phyloP scores from a whole-genome alignment of 2,888 invertebrate genomes.

The Pseudococcus jackbeardsleyi region DNA sequence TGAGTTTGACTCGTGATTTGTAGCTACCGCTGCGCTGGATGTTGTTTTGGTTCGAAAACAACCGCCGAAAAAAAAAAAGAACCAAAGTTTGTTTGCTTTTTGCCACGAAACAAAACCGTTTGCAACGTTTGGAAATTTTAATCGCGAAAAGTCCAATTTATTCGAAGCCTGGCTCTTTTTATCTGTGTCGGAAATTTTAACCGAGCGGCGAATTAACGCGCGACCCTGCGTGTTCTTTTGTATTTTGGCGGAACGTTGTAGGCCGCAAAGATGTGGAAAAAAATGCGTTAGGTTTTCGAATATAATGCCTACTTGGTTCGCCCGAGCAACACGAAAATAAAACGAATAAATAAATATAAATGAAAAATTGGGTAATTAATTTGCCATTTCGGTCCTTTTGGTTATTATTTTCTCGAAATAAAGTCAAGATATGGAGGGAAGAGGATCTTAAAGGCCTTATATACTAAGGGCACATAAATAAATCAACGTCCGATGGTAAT shows the following conservation, averaged over 20 bases:
- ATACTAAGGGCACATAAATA: neutral
- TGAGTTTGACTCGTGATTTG: constrained; percentile 50
- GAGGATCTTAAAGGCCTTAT: neutral
- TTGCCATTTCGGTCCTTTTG: neutral
- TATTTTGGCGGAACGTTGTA: neutral
- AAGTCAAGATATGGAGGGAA: neutral
- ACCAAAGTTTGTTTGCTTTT: constrained; percentile 1
- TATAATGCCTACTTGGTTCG: neutral
- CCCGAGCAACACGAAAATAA: neutral
- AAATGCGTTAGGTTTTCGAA: neutral
- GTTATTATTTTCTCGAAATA: neutral
- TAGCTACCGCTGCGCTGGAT: constrained; percentile 13
- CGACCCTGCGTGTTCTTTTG: constrained; percentile 13
- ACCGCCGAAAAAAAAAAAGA: neutral
- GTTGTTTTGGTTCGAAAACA: neutral
- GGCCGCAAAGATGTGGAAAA: neutral
- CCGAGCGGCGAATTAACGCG: neutral
- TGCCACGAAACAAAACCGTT: constrained; percentile 7
- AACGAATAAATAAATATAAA: constrained; percentile 2
- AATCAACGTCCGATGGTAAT: neutral
- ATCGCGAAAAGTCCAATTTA: constrained; percentile 38
- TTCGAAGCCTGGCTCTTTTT: constrained; percentile 4
- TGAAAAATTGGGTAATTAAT: constrained; percentile 8
- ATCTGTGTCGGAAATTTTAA: constrained; percentile 30
- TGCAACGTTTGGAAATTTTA: constrained; percentile 25